Evolutionary conservation across 2,113 vertebrate species (phyloP).

Genomic region (Eolophus roseicapilla): DNA sequence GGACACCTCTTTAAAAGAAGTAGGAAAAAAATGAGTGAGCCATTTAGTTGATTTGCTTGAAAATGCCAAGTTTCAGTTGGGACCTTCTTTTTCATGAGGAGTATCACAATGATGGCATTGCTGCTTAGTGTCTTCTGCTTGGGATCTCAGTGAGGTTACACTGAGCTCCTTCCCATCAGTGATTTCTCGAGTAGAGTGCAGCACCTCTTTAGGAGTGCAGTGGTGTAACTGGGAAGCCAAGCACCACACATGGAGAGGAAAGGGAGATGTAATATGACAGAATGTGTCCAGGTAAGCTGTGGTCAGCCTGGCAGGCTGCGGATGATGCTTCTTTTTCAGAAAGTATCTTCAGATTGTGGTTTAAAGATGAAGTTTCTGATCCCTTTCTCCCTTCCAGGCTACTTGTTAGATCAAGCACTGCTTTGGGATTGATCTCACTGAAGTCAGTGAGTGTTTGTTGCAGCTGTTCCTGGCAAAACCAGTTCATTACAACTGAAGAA

Average conservation of each 20-base stretch:
- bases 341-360: background rate
- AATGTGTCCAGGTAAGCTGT: background rate
- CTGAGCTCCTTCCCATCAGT: background rate
- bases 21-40: background rate
- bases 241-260: rapidly evolving
- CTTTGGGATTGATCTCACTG: background rate
- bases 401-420: background rate
- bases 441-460: background rate
- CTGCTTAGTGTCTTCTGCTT: background rate
- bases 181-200: background rate
- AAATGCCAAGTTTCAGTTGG: background rate
- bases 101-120: background rate
- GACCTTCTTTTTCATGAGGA: background rate
- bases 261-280: background rate
- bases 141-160: background rate
- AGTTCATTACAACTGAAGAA: background rate
- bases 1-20: background rate
- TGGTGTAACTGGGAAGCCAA: background rate
- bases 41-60: background rate
- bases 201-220: background rate
- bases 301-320: background rate
- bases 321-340: background rate
- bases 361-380: background rate
- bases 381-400: background rate
- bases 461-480: background rate